Evolutionary conservation across 2,888 invertebrate genomes (phyloP), one percentile per base, ranked within the genome.

Genomic region (Melanchra persicariae): DNA sequence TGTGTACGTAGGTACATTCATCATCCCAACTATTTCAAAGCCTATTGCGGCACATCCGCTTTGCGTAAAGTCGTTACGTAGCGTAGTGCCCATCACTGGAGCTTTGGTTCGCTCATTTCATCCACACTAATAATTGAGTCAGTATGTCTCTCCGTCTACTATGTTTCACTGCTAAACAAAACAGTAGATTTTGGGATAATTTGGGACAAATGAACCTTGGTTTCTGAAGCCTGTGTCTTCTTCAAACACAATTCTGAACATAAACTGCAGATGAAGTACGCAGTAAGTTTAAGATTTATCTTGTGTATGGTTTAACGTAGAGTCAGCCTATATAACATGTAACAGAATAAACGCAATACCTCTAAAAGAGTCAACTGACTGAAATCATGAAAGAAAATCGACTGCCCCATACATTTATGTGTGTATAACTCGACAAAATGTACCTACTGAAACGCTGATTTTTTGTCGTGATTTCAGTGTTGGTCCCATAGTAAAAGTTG

Each of bases 21-120:
- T 52, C 34, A 66, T 63, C 47, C 55, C 59, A 62, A 70, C 62
- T 63, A 78, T 79, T 79, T 62, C 61, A 51, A 52, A 75, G 54
- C 51, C 55, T 62, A 65, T 47, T 62, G 45, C 54, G 17, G 52
- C 40, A 26, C 45, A 62, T 54, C 26, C 54, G 34, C 55, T 66
- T 55, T 79, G 59, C 55, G 51, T 64, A 47, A 60, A 67, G 26
- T 57, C 60, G 24, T 73, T 59, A 45, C 37, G 54, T 24, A 61
- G 45, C 19, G 19, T 15, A 61, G 37, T 61, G 19, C 26, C 30
- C 47, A 49, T 63, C 75, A 51, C 19, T 17, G 30, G 9, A 51
- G 54, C n/a, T 37, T 49, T 70, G 19, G 15, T 1, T 54, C 34
- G 12, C 26, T 52, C 43, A 55, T 60, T 59, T 63, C 34, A 63